Evolutionary conservation across 2,113 vertebrate species (phyloP).

Genomic region (Strix aluco): DNA sequence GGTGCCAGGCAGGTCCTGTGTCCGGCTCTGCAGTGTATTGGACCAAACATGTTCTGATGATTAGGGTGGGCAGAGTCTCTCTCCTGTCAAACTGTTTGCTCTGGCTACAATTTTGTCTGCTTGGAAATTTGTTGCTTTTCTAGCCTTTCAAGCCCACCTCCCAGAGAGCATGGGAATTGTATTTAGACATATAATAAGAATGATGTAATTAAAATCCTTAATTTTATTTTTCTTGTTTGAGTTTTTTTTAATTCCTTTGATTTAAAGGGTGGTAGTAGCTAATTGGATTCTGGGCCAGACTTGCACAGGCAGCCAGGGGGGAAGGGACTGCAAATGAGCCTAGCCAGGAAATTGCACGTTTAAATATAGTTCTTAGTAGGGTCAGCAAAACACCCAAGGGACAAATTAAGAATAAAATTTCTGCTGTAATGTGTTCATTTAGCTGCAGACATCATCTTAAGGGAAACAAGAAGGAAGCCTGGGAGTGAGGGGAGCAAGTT

Average conservation of each 20-base stretch:
- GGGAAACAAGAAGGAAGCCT: neutral
- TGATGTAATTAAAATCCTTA: constrained; percentile 26
- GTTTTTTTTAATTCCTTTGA: constrained; percentile 20
- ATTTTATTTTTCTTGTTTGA: constrained; percentile 35
- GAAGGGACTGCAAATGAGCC: constrained; percentile 32
- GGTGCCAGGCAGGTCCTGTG: neutral
- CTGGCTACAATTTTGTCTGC: neutral
- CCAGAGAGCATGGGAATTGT: neutral
- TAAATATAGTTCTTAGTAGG: constrained; percentile 55
- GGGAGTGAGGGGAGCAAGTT: neutral
- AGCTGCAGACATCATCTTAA: constrained; percentile 1
- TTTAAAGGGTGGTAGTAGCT: constrained; percentile 35
- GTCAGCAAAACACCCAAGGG: constrained; percentile 42
- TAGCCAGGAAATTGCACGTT: constrained; percentile 57
- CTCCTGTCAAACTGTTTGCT: neutral
- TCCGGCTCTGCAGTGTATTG: neutral
- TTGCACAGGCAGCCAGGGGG: neutral
- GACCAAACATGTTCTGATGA: neutral
- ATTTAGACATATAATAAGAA: constrained; percentile 3
- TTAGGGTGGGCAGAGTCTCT: neutral
- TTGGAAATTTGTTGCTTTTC: neutral
- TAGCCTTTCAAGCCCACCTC: neutral
- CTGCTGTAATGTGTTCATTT: constrained; percentile 35
- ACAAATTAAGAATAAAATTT: constrained; percentile 28
- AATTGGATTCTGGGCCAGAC: constrained; percentile 43